These are phyloP conservation scores for Clanis bilineata DNA, from an alignment of 2,888 invertebrate species.

Conservation along the genomic window DNA sequence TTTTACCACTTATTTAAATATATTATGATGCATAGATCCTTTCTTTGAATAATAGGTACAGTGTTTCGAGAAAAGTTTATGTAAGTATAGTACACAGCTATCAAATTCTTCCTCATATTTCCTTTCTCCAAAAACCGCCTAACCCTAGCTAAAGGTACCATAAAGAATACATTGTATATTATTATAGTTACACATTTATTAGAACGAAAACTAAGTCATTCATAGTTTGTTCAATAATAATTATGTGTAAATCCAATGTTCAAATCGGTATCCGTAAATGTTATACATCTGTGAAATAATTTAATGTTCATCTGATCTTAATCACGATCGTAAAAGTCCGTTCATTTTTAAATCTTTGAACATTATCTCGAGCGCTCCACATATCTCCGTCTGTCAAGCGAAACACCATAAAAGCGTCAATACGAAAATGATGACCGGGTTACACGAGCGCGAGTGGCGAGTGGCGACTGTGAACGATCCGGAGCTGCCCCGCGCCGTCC, in stretches of 20 bases:
- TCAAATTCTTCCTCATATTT: too few relatives aligned
- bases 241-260: too few relatives aligned
- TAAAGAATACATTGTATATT: background rate
- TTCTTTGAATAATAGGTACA: too few relatives aligned
- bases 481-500: background rate
- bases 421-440: background rate
- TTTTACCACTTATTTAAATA: too few relatives aligned
- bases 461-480: background rate
- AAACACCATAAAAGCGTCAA: background rate
- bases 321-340: background rate
- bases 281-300: background rate
- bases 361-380: background rate
- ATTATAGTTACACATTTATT: background rate
- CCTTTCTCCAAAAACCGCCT: too few relatives aligned
- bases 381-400: background rate
- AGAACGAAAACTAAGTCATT: background rate
- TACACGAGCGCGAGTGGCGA: background rate
- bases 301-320: conserved; percentile 2
- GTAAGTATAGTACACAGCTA: too few relatives aligned
- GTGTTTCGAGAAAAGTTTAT: too few relatives aligned
- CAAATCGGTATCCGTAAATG: background rate
- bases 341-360: background rate
- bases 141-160: too few relatives aligned
- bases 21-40: too few relatives aligned
- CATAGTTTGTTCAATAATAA: background rate